Base-by-base conservation (phyloP, 2,888 invertebrate genomes). In the Amorpha juglandis region DNA sequence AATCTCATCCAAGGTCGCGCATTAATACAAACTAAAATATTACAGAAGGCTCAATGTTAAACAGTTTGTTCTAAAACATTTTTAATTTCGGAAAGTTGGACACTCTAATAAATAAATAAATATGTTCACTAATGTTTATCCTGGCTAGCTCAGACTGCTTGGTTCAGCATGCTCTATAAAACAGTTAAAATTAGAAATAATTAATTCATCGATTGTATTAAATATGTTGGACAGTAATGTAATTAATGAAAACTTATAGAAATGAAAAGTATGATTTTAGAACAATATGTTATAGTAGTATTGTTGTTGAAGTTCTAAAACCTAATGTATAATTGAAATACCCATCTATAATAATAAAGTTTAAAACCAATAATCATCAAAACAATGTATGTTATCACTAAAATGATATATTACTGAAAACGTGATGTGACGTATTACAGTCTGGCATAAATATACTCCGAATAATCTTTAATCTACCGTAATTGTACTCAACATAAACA, bases 1-100 rank as follows among this genome's bases (percentile, higher is more conserved):
- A 55, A 64, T 55, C 53, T 16, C 52, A 47, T 45, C 33, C 52
- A 64, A 64, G 64, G 52, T 52, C 52, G 33, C 53, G 7, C 6
- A 11, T 16, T 6, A 4, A 45, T 16, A 53, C 52, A 53, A 19
- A 16, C 27, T 16, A 64, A 16, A 47, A 12, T 53, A 14, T 1
- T 8, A 7, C 42, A 64, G 53, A 53, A 45, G 45, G 51, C 6
- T 45, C 53, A 64, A 38, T 33, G 50, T 52, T 19, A 58, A 58
- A 11, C 42, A 42, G 11, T 9, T 42, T 8, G 4, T 21, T 16
- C 11, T 4, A 35, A 38, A 16, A 6, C 14, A n/a, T 16, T 35
- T 35, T 55, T 33, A 35, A 9, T n/a, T 16, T n/a, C n/a, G 1
- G 45, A 45, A 1, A 9, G 45, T 1, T 14, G 11, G 4, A 11